Base-by-base conservation (phyloP, 2,797 vertebrate species). In the Malurus splendens region DNA sequence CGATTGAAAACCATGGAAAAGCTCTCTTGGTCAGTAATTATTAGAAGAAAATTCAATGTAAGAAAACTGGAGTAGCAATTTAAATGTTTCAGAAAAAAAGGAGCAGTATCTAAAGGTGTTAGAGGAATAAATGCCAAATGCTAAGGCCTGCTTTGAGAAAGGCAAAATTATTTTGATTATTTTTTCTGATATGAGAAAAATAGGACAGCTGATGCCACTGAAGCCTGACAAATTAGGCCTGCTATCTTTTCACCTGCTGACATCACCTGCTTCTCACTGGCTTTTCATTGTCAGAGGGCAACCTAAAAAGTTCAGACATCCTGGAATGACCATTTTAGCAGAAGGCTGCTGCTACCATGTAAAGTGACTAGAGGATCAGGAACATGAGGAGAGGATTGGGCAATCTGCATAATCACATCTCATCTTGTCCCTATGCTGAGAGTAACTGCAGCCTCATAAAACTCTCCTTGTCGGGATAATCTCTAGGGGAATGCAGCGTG, bases 181-280 rank as follows among this genome's bases (percentile, higher is more conserved):
- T 78, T 75, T 74, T 70, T 62, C 57, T 67, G 28, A 61, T 57
- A n/a, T 8, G 32, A 84, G 56, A 81, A 90, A 86, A 86, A 79
- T 3, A 81, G 28, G 23, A 48, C 41, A 90, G 47, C 12, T 24
- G 22, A 79, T 82, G 25, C 16, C 44, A 61, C 19, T 41, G 44
- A 84, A 82, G n/a, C 20, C 33, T 73, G 27, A 59, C 41, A 84
- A 64, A 88, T 81, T 32, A 86, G 32, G 38, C 18, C 32, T 33
- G 16, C 42, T 39, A 38, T 60, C 54, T 81, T 83, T 79, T 62
- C 14, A 82, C 50, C 38, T 75, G 22, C 38, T 70, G 65, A 39
- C 61, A 79, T 68, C 23, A 71, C 2, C 25, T 45, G 27, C 12
- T 71, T 90, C 80, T 70, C 23, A 55, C 33, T 70, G 77, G 22